A percentile compares a stretch with the other conserved stretches of the same genome.
Evolutionary conservation across 1,140 invertebrate genomes (phyloP).

Genomic region (Pogonomyrmex barbatus): DNA sequence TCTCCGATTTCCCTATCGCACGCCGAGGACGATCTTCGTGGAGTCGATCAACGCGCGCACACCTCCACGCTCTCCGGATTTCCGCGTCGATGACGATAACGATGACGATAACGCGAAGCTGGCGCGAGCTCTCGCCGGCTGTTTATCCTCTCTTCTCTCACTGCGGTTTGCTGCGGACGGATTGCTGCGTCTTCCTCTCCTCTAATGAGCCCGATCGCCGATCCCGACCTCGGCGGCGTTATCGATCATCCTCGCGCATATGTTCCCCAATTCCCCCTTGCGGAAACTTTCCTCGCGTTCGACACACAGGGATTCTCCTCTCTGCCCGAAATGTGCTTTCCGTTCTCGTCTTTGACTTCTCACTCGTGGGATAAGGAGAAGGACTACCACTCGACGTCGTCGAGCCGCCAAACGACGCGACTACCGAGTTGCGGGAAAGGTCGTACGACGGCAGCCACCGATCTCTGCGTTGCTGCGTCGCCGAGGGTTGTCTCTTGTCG

Average conservation of each 20-base stretch:
- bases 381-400: conserved; percentile 40
- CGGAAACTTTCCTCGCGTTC: conserved; percentile 12
- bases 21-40: not conserved
- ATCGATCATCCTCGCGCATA: conserved; percentile 52
- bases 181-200: conserved; percentile 34
- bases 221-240: conserved; percentile 19
- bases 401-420: conserved; percentile 8
- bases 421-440: conserved; percentile 14
- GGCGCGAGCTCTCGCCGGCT: conserved; percentile 6
- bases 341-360: conserved; percentile 41
- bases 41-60: conserved; percentile 25
- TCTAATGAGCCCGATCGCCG: conserved; percentile 34
- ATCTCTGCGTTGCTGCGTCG: conserved; percentile 22
- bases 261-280: conserved; percentile 14
- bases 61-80: conserved; percentile 14
- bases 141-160: conserved; percentile 34
- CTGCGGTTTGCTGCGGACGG: conserved; percentile 52
- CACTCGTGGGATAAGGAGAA: not conserved
- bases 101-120: conserved; percentile 16
- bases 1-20: not conserved
- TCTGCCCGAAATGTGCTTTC: not conserved
- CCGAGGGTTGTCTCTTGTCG: not conserved
- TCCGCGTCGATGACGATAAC: conserved; percentile 43
- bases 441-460: conserved; percentile 9
- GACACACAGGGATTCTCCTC: conserved; percentile 20